Conservation (phyloP, 1,140 invertebrate species). For the Chironomus striatipennis region DNA sequence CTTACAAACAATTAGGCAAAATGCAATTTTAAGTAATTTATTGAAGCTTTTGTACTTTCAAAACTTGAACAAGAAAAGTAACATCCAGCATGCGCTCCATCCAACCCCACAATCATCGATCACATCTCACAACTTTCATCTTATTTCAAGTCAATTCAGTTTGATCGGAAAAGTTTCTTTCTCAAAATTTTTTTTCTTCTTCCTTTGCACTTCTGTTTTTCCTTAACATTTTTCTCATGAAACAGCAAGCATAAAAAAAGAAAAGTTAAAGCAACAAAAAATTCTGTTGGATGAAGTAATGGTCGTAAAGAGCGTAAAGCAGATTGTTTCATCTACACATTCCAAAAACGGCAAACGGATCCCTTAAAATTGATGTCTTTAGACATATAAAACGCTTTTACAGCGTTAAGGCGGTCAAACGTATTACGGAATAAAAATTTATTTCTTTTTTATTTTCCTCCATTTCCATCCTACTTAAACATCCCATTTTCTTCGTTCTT, state of each 20-base stretch:
- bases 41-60: no score
- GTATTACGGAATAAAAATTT: conserved; percentile 19
- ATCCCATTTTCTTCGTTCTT: background rate
- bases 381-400: conserved; percentile 15
- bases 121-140: no score
- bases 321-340: conserved; percentile 6
- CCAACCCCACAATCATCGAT: no score
- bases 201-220: background rate
- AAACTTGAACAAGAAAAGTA: no score
- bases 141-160: background rate
- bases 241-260: background rate
- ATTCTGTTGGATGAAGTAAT: background rate
- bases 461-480: background rate
- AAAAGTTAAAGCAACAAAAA: background rate
- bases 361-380: conserved; percentile 8
- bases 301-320: conserved; percentile 19
- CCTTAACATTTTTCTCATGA: background rate
- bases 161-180: background rate
- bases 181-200: background rate
- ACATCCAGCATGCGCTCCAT: no score
- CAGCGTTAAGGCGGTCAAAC: conserved; percentile 21
- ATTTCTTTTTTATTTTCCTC: conserved; percentile 15
- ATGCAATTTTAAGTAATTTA: no score
- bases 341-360: background rate
- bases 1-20: no score